Evolutionary conservation across 2,888 invertebrate genomes (phyloP), one percentile per base, ranked within the genome.

Genomic region (Monochamus alternatus): DNA sequence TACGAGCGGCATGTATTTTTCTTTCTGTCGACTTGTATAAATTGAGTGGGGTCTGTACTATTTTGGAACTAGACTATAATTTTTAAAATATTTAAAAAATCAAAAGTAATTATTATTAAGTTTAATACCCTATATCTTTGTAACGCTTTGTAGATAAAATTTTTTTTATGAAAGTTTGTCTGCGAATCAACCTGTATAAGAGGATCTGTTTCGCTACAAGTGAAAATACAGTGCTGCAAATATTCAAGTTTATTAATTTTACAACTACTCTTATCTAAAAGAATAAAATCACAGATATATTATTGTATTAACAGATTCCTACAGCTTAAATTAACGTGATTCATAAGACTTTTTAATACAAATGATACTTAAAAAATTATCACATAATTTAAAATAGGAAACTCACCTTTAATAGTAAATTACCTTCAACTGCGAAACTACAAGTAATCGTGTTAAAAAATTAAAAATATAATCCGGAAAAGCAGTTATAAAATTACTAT

Each of bases 281-380:
- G 86, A 87, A 87, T 86, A 87, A 88, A 88, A 88, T 88, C 88
- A 88, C 88, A 88, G 88, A 88, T 87, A 87, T 85, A 87, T 88
- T 88, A 87, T 87, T 87, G 86, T 87, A 85, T 84, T 55, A 78
- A 80, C 80, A 78, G 78, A 78, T 77, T 78, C 55, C 73, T 75
- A 77, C 38, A 66, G 67, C 59, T 71, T 71, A 63, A 73, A 74
- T 75, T 70, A 73, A 58, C 70, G 59, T 62, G 52, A 66, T 59
- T 62, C 22, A 32, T 58, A 60, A 9, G 43, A 65, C 70, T 71
- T 62, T 73, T 70, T 66, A 60, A 60, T 58, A 77, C 52, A 70
- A 64, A 73, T 58, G 43, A 73, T 65, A 30, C 62, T 70, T 72
- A 73, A 77, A 79, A 78, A 75, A 79, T 77, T 79, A 79, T 79